Evolutionary conservation across 2,797 vertebrate species (phyloP), one percentile per base, ranked within the genome.

Genomic region (Notolabrus celidotus): DNA sequence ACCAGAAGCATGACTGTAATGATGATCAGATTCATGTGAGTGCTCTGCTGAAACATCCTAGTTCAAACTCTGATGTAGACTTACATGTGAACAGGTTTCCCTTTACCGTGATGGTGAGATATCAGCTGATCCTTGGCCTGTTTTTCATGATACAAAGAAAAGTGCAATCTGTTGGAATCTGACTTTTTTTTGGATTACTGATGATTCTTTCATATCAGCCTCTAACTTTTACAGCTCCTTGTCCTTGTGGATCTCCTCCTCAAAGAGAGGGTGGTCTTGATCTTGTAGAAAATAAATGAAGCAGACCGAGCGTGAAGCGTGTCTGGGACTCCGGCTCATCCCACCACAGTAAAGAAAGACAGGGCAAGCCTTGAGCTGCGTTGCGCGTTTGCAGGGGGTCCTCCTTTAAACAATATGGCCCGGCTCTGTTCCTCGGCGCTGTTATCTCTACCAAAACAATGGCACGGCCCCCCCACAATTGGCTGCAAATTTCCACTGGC

Each of bases 381-480:
- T 60, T 16, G 67, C n/a, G 62, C 10, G 34, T 55, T 45, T 62
- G 83, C 31, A 46, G 82, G 86, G 88, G 80, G 76, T 84, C 82
- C 75, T 80, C 73, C 80, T 75, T 83, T 73, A 64, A 82, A 92
- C 89, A 92, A 90, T 89, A 77, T 54, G 45, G 22, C 53, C 74
- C 58, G 10, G 67, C 82, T 67, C 52, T 51, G 11, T 61, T 69
- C 77, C 72, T 66, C 77, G 41, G 43, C 22, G 34, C 84, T 81
- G 82, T 89, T 90, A 88, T 91, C 84, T 86, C 71, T 70, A 74
- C 70, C 72, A 68, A 79, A 90, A 92, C 90, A 92, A 90, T 88
- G 75, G 71, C 77, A 63, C 27, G 61, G 50, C 69, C 83, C 43
- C 20, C 45, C 22, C 6, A 69, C 81, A 72, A 85, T 80, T 54